Evolutionary conservation across 2,888 invertebrate genomes (phyloP), one percentile per base, ranked within the genome.

Genomic region (Argynnis bischoffii): DNA sequence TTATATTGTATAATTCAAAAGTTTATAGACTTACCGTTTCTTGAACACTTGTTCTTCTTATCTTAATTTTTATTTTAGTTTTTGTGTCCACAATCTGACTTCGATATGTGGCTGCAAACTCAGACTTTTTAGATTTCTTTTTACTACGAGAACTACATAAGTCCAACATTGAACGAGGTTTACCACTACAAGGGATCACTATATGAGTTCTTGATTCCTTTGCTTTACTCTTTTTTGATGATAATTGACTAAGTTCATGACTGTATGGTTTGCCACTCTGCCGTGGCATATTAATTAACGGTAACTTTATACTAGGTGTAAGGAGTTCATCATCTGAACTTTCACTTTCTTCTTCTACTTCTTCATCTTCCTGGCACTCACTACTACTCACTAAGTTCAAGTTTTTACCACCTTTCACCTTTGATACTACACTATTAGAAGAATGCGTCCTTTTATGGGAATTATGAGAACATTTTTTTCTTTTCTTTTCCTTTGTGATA

Each of bases 1-100:
- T 15, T 1, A 18, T 15, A 18, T 31, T 16, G 3, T 15, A 11
- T 51, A 13, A 41, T 15, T 18, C 35, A 53, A 51, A 18, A 16
- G 16, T 18, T 51, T 18, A 4, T 6, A 14, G 35, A 67, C 90
- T 90, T 82, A 92, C 92, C 73, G 81, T 81, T 80, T 90, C 86
- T 81, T 87, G 87, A 74, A 83, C 76, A 79, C 84, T 90, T 78
- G 95, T 95, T 86, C 95, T 95, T 82, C 94, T 94, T 77, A 96
- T 96, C 79, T 95, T 94, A 79, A 96, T 94, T 85, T 95, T 95
- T 79, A 95, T 95, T 70, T 94, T 93, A 78, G 95, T 95, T 80
- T 87, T 88, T 72, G 94, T 94, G 79, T 95, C 95, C 75, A 95
- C 94, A 77, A 94, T 94, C 85, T 94, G 94, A 82, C 94, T 94